Base-by-base conservation (phyloP, 2,797 vertebrate species). In the Acipenser oxyrinchus region DNA sequence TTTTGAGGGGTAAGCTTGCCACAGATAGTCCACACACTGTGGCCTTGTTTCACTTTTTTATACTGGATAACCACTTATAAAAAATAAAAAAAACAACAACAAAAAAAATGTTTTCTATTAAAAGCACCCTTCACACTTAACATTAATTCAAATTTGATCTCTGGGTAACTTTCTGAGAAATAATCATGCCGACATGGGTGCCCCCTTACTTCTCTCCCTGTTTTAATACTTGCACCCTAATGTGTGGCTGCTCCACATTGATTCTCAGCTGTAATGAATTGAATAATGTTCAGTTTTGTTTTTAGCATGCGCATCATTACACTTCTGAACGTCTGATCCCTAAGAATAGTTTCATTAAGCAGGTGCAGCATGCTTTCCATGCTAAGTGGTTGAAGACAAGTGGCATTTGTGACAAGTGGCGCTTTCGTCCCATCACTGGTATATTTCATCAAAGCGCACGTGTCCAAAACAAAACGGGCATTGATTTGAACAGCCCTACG, bases 211-310 rank as follows among this genome's bases (percentile, higher is more conserved):
- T 13, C 15, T 66, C 3, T 7, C 9, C 10, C n/a, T 13, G 37
- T 59, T 63, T 53, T 48, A 49, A 13, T 37, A 66, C 48, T 69
- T 50, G n/a, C 37, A 52, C 60, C 9, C 55, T 60, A 49, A n/a
- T 55, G 58, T 49, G 1, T 12, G 15, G 60, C 60, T 63, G 58
- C 58, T 37, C 12, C 5, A 6, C 49, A 23, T 68, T 68, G 10
- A 66, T 48, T 51, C 49, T 64, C 13, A 23, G 48, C 57, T 37
- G 49, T 71, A 71, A 68, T 68, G 70, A 55, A 51, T 11, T 37
- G 18, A 48, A 50, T 67, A 68, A 71, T 7, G 66, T 64, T 66
- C 48, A 10, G 58, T 62, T 68, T 59, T 59, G 63, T 67, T 67
- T 67, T 64, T 67, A 50, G 63, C 62, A 67, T 37, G 11, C 10